Base-by-base conservation (phyloP, 2,888 invertebrate genomes). In the Clivina fossor region DNA sequence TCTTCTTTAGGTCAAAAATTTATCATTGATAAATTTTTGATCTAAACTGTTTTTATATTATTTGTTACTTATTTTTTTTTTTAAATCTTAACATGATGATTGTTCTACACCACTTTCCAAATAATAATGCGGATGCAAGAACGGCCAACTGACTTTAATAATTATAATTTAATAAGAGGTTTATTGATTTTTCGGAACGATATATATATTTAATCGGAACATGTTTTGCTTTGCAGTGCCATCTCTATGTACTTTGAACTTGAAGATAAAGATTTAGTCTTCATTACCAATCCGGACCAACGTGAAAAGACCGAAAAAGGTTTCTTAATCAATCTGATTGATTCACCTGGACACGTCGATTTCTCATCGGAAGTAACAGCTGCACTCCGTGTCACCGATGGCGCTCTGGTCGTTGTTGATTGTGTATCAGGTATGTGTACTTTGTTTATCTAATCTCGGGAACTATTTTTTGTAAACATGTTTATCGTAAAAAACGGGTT, bases 321-420 rank as follows among this genome's bases (percentile, higher is more conserved):
- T 79, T 99, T 99, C 85, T 89, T 99, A 77, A 99, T 99, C 81
- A 99, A 99, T 77, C 80, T 99, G 77, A 99, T 99, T 68, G 99
- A 99, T 78, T 99, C 99, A 15, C 99, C 99, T 65, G 99, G 99
- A 64, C 99, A 99, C 89, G 99, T 99, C 71, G 99, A 99, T 79
- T 99, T 99, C 82, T 98, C 98, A 2, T 96, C 95, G 63, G 98
- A 99, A 80, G 99, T 99, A 64, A 99, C 99, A 51, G 99, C 99
- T 69, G 99, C 99, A 66, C 89, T 99, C 63, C 94, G 99, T 82
- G 99, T 99, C 44, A 99, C 99, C 71, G 99, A 99, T 77, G 99
- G 99, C 74, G 99, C 99, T 68, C 86, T 99, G 59, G 99, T 99
- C 51, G 99, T 99, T 46, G 99, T 99, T 4, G 99, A 99, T 77